A percentile compares a stretch with the other conserved stretches of the same genome.
Evolutionary conservation across 2,113 vertebrate genomes (phyloP).

Genomic region (Rana temporaria): DNA sequence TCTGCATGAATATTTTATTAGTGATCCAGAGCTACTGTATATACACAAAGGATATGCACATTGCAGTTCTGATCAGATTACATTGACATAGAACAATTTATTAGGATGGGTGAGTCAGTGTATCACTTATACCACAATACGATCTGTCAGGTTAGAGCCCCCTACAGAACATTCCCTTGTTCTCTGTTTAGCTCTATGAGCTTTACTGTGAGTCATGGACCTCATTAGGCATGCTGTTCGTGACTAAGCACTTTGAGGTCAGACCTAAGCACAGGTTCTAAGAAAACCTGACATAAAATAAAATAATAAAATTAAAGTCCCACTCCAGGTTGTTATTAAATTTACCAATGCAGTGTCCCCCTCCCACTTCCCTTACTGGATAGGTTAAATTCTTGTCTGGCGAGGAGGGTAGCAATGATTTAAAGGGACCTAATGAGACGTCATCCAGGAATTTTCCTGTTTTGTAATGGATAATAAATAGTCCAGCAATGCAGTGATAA

Average conservation of each 20-base stretch:
- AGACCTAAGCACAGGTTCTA: background rate
- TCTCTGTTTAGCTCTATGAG: background rate
- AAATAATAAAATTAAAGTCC: background rate
- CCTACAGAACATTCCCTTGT: background rate
- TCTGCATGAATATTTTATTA: too few species aligned
- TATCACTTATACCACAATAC: background rate
- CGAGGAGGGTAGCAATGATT: too few species aligned
- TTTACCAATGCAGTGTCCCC: too few species aligned
- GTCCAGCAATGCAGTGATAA: too few species aligned
- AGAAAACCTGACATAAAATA: background rate
- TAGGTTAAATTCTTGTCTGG: too few species aligned
- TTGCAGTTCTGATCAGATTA: background rate
- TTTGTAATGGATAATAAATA: too few species aligned
- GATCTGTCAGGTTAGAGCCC: background rate
- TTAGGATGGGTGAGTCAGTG: constrained; percentile 7
- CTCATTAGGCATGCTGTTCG: background rate
- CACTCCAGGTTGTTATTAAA: background rate
- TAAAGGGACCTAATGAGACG: too few species aligned
- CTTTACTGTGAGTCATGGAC: constrained; percentile 3
- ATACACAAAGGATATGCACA: background rate
- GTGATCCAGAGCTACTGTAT: too few species aligned
- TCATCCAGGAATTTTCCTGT: too few species aligned
- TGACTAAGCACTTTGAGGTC: background rate
- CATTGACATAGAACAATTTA: too few species aligned
- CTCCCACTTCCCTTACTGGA: too few species aligned